Evolutionary conservation across 2,888 invertebrate species (phyloP).

Genomic region (Oscheius sp.): DNA sequence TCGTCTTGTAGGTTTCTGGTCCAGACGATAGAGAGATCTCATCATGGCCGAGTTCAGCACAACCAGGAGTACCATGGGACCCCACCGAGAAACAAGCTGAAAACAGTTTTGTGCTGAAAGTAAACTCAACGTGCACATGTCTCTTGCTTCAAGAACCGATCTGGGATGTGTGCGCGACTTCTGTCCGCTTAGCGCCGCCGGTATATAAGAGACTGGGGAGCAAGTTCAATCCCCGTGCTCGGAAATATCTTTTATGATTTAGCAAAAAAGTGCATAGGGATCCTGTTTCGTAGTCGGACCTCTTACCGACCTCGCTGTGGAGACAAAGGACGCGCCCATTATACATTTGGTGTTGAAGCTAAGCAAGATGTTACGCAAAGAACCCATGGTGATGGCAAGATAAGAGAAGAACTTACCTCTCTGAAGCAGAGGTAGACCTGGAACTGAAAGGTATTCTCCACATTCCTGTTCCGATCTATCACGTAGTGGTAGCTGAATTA

Average conservation of each 20-base stretch:
- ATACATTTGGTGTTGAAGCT: no score
- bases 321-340: no score
- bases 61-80: conserved; percentile 65
- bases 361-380: no score
- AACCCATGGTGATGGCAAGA: no score
- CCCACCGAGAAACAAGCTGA: conserved; percentile 62
- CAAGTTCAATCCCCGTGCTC: neutral
- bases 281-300: no score
- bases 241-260: neutral
- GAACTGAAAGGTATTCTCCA: conserved; percentile 70
- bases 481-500: conserved; percentile 9
- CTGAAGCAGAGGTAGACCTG: conserved; percentile 74
- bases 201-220: no score
- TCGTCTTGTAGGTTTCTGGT: conserved; percentile 43
- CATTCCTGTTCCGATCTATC: conserved; percentile 46
- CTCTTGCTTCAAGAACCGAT: no score
- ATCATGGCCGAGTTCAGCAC: conserved; percentile 66
- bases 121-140: neutral
- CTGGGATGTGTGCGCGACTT: no score
- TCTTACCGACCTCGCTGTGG: no score
- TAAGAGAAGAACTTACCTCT: conserved; percentile 65
- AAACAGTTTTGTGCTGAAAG: conserved; percentile 27
- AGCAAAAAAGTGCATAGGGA: no score
- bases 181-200: no score
- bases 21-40: conserved; percentile 55